Evolutionary conservation across 2,888 invertebrate species (phyloP).

Genomic region (Ennomos quercinarius): DNA sequence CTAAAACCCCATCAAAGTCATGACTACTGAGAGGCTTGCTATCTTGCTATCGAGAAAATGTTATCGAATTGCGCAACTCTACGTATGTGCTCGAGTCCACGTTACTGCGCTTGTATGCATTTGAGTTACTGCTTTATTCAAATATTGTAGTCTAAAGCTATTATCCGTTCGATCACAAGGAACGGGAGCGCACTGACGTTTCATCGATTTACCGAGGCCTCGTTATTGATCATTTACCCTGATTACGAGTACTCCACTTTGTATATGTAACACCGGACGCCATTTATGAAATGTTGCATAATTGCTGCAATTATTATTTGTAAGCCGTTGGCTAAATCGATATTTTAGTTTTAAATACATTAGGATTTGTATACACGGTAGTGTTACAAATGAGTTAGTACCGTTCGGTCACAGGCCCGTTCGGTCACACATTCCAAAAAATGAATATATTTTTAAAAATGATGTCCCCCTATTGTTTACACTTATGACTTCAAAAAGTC

Average conservation of each 20-base stretch:
- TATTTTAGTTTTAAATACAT: slow-evolving; percentile 45
- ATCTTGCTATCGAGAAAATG: neutral
- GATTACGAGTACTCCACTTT: slow-evolving; percentile 53
- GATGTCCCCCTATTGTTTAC: no score
- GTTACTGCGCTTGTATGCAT: neutral
- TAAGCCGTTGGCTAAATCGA: slow-evolving; percentile 43
- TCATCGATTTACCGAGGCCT: slow-evolving; percentile 62
- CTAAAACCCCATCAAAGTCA: neutral
- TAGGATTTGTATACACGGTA: slow-evolving; percentile 17
- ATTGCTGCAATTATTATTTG: slow-evolving; percentile 54
- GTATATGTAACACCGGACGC: slow-evolving; percentile 51
- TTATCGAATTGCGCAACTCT: neutral
- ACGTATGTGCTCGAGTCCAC: neutral
- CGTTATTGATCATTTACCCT: slow-evolving; percentile 62
- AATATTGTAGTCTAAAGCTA: slow-evolving; percentile 44
- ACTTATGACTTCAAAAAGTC: neutral
- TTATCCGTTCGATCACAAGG: slow-evolving; percentile 59
- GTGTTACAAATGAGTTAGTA: no score
- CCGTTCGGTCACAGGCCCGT: no score
- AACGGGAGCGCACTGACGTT: slow-evolving; percentile 55
- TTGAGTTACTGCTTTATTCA: slow-evolving; percentile 19
- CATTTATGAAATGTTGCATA: slow-evolving; percentile 57
- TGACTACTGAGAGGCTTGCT: neutral
- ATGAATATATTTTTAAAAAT: no score
- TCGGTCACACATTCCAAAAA: no score